Percentiles rank a stretch among this genome's conserved stretches.
Evolutionary conservation across 2,888 invertebrate species (phyloP).

Genomic region (Horisme vitalbata): DNA sequence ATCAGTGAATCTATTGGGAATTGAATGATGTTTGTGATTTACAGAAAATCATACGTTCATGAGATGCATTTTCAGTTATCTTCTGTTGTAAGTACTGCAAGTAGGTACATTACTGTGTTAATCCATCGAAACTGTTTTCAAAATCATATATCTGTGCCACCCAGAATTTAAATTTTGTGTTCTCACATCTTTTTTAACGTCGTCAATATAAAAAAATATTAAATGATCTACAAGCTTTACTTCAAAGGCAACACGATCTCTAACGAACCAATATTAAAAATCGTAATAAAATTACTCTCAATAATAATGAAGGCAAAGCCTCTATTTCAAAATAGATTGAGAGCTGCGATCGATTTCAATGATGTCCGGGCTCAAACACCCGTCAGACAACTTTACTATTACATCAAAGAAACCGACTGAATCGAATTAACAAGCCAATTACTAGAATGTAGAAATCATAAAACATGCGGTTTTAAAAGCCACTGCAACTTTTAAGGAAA

Average conservation of each 20-base stretch:
- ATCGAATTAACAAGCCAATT: slow-evolving; percentile 78
- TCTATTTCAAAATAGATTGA: slow-evolving; percentile 61
- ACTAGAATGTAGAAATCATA: slow-evolving; percentile 65
- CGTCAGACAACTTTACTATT: slow-evolving; percentile 61
- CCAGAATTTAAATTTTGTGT: neutral
- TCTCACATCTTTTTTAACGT: neutral
- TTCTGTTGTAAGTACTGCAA: no score
- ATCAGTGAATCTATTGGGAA: no score
- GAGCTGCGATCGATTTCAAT: slow-evolving; percentile 54
- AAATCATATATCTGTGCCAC: no score
- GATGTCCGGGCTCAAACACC: slow-evolving; percentile 61
- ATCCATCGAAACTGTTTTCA: no score
- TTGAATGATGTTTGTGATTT: no score
- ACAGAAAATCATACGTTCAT: no score
- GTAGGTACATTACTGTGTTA: no score
- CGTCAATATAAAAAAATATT: slow-evolving; percentile 3
- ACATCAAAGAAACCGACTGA: slow-evolving; percentile 69
- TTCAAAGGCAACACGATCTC: slow-evolving; percentile 10
- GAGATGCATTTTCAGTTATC: no score
- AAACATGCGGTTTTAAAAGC: slow-evolving; percentile 56
- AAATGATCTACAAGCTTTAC: no score
- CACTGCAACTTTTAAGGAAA: slow-evolving; percentile 42
- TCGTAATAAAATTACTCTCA: slow-evolving; percentile 53
- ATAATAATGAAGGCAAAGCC: slow-evolving; percentile 66
- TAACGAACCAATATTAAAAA: slow-evolving; percentile 49